Evolutionary conservation across 2,113 vertebrate species (phyloP), one percentile per base, ranked within the genome.

Genomic region (Meles meles): DNA sequence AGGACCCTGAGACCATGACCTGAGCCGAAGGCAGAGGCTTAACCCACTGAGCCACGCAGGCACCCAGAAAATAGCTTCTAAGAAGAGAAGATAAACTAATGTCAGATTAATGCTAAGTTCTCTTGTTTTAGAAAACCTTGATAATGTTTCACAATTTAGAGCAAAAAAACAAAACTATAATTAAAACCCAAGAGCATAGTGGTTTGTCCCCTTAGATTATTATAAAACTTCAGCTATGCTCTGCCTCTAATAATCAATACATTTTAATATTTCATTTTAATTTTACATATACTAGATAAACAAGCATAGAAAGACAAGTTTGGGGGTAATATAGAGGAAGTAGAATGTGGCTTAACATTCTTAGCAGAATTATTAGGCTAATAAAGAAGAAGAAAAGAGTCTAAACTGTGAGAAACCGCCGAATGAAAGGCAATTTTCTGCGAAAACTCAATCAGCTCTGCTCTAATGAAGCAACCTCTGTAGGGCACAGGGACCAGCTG

Each of bases 51-150:
- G 52, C 52, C 52, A 55, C 17, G 15, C 52, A 55, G 17, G 52
- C 15, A 55, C 52, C 52, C 52, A 55, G 55, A 57, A 57, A 57
- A 57, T 57, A 69, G 71, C 17, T 90, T 94, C 79, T 63, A 65
- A 63, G 5, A 55, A 88, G 13, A 83, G 25, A 88, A 91, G 72
- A 94, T 82, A 37, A 79, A 79, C 49, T 69, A 92, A 79, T 42
- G 86, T 18, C 34, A 25, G 23, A 80, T 72, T 72, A 65, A 71
- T 67, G 6, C 74, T 84, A 69, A 81, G 6, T 72, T 96, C 23
- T 92, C 42, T 61, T 93, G 12, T 59, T 77, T 81, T 92, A 92
- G 67, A 85, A 87, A 96, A 89, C 29, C 39, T 72, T 74, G 47
- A 57, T 39, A 71, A 83, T 77, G 83, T 92, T 57, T 42, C 47